Percentiles rank a stretch among this genome's conserved stretches.
Evolutionary conservation across 2,113 vertebrate species (phyloP).

Genomic region (Nycticorax nycticorax): DNA sequence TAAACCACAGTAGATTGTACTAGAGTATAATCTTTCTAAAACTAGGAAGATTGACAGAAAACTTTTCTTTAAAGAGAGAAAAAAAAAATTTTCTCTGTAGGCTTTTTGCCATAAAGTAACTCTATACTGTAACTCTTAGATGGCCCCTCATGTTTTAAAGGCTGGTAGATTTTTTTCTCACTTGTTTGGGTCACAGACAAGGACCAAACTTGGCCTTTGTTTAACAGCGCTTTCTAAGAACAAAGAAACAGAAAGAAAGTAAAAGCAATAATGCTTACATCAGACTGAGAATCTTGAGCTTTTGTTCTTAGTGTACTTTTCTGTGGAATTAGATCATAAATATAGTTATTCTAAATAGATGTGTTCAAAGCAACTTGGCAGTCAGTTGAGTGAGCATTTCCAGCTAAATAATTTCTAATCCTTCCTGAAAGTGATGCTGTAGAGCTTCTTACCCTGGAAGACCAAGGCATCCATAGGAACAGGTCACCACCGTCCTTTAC

Average conservation of each 20-base stretch:
- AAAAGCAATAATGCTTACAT: background rate
- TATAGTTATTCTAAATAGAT: background rate
- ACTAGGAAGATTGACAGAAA: background rate
- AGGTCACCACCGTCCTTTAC: background rate
- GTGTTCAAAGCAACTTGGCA: background rate
- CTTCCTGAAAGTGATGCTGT: background rate
- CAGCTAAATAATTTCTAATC: background rate
- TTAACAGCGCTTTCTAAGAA: background rate
- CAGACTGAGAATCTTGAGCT: background rate
- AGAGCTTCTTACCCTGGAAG: background rate
- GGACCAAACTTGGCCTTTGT: background rate
- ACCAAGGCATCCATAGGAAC: fast-evolving
- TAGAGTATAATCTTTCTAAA: background rate
- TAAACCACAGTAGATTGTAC: background rate
- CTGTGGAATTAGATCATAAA: background rate
- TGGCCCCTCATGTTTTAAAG: background rate
- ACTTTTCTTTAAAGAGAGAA: background rate
- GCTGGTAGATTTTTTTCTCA: background rate
- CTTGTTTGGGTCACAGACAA: background rate
- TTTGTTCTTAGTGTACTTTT: background rate
- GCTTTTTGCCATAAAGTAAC: background rate
- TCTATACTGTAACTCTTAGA: background rate
- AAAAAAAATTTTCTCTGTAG: background rate
- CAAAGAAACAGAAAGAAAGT: background rate
- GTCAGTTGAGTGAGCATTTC: background rate